Conservation (phyloP, 2,797 vertebrate genomes). For the Danio aesculapii region DNA sequence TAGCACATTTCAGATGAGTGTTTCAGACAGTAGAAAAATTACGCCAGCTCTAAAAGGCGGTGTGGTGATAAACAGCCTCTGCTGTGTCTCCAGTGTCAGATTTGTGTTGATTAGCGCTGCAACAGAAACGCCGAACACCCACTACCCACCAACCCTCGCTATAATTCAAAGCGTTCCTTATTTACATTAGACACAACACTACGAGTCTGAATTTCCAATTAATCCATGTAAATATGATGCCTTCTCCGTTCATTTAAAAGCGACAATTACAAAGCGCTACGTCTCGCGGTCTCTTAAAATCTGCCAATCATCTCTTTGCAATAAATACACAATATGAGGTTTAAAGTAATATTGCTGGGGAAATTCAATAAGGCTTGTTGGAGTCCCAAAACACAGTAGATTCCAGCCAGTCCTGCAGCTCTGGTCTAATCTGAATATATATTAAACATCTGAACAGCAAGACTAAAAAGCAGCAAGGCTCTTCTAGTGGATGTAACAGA, state of each 20-base stretch:
- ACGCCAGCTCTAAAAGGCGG: conserved; percentile 21
- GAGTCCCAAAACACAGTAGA: conserved; percentile 29
- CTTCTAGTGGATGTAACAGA: neutral
- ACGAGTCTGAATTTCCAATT: conserved; percentile 31
- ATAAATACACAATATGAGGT: conserved; percentile 53
- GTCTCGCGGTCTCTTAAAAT: conserved; percentile 44
- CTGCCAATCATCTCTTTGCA: conserved; percentile 49
- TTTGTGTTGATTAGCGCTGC: conserved; percentile 28
- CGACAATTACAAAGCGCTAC: conserved; percentile 42
- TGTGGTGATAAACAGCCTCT: conserved; percentile 22
- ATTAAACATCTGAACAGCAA: conserved; percentile 40
- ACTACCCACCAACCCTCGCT: conserved; percentile 23
- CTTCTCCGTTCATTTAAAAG: conserved; percentile 27
- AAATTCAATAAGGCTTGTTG: conserved; percentile 54
- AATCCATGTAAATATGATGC: conserved; percentile 2
- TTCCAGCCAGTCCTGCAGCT: conserved; percentile 21
- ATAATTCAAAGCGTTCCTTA: conserved; percentile 17
- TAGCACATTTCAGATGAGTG: conserved; percentile 11
- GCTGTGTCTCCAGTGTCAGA: conserved; percentile 34
- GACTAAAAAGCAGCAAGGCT: conserved; percentile 17
- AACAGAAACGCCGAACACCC: conserved; percentile 15
- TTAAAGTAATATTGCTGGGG: conserved; percentile 43
- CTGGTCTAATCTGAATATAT: conserved; percentile 44
- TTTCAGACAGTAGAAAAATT: conserved; percentile 31
- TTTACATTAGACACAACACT: conserved; percentile 22